Evolutionary conservation across 2,888 invertebrate genomes (phyloP).

Genomic region (Digitonthophagus gazella): DNA sequence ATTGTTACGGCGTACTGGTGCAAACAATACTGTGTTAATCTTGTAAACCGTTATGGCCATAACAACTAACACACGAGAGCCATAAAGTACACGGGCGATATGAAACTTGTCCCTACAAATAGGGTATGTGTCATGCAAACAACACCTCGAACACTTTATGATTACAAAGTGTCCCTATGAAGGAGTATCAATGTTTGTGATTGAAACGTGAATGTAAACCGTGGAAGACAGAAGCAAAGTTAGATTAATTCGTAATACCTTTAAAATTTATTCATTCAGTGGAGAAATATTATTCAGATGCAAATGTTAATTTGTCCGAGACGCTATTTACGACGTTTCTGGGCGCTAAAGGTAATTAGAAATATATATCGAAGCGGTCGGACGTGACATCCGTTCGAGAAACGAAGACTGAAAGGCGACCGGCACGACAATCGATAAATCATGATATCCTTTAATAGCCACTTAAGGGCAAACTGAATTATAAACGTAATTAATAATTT

Average conservation of each 20-base stretch:
- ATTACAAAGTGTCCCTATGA: neutral
- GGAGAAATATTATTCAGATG: neutral
- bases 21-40: conserved; percentile 17
- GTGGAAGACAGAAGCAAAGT: too few relatives aligned
- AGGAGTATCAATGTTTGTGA: too few relatives aligned
- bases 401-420: neutral
- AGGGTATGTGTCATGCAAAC: neutral
- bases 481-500: neutral
- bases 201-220: too few relatives aligned
- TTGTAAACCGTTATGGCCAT: conserved; percentile 12
- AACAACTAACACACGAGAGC: conserved; percentile 1
- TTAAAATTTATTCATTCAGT: neutral
- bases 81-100: conserved; percentile 4
- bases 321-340: neutral
- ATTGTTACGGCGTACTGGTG: conserved; percentile 13
- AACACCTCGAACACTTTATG: neutral
- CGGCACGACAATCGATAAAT: neutral
- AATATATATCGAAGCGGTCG: neutral
- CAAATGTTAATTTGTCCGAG: neutral
- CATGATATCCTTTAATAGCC: neutral
- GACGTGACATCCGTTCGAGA: neutral
- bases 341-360: neutral
- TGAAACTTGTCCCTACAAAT: neutral
- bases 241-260: neutral
- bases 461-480: neutral